Evolutionary conservation across 2,888 invertebrate genomes (phyloP), one percentile per base, ranked within the genome.

Genomic region (Eupithecia abbreviata): DNA sequence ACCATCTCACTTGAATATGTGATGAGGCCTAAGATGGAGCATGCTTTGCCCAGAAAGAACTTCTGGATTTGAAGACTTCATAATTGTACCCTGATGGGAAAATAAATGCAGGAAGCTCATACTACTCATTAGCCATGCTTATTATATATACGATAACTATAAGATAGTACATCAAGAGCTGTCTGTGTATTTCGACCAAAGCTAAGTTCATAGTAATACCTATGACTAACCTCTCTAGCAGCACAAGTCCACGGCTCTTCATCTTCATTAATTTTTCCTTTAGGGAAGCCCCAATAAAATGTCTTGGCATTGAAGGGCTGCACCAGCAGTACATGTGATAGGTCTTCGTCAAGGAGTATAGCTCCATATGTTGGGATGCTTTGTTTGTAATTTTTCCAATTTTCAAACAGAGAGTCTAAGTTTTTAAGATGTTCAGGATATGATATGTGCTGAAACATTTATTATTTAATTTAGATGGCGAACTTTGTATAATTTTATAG

Each of bases 241-340:
- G 55, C 55, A 55, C 55, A 55, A n/a, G n/a, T 7, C 55, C 55
- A 55, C 7, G 55, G 55, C n/a, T 55, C 7, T 55, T 55, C 55
- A n/a, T n/a, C 55, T 55, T 55, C 55, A 55, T 55, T 18, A 55
- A 55, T 3, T n/a, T 55, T 55, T 55, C 55, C 55, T 55, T 55
- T 55, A n/a, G 55, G 55, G 55, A 55, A 55, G 55, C 55, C n/a
- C 55, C 55, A 55, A 30, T 30, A 30, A 3, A n/a, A 51, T 51
- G 0, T 55, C n/a, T 55, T 55, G 6, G 7, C n/a, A n/a, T 3
- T 9, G 55, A 7, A 55, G 9, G 55, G 18, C 55, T 55, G 55
- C 55, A 55, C 55, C 55, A 55, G n/a, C n/a, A 55, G 55, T 55
- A 55, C 55, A 55, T 55, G 55, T n/a, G 55, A n/a, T 9, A 55